Evolutionary conservation across 2,797 vertebrate genomes (phyloP).

Genomic region (Notolepis coatsorum): DNA sequence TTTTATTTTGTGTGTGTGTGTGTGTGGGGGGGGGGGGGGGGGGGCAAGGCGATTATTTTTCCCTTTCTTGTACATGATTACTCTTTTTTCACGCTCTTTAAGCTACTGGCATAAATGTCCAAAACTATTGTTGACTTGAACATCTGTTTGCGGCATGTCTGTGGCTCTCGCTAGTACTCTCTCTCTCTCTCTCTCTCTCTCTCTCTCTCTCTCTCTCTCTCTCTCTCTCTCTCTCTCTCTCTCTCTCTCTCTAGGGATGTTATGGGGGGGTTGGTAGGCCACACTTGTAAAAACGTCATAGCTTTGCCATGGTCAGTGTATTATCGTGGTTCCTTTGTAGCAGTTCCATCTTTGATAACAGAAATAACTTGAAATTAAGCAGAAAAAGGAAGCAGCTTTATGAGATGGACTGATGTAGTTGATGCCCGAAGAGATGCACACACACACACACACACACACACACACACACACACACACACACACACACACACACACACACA

Average conservation of each 20-base stretch:
- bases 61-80: constrained; percentile 6
- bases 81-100: constrained; percentile 21
- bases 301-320: not conserved
- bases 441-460: constrained; percentile 42
- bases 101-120: constrained; percentile 4
- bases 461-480: constrained; percentile 33
- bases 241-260: not conserved
- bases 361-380: constrained; percentile 4
- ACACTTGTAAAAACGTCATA: too few species aligned
- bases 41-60: constrained; percentile 2
- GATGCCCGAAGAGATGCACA: not conserved
- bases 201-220: not conserved
- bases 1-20: not conserved
- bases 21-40: constrained; percentile 11
- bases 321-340: not conserved
- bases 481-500: constrained; percentile 39
- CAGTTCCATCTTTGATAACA: constrained; percentile 5
- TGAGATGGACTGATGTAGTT: not conserved
- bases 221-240: not conserved
- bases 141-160: constrained; percentile 36
- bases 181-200: not conserved
- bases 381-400: not conserved
- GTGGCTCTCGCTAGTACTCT: not conserved
- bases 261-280: not conserved
- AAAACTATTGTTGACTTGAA: constrained; percentile 32